Evolutionary conservation across 1,140 invertebrate genomes (phyloP).

Genomic region (Chironomus tepperi): DNA sequence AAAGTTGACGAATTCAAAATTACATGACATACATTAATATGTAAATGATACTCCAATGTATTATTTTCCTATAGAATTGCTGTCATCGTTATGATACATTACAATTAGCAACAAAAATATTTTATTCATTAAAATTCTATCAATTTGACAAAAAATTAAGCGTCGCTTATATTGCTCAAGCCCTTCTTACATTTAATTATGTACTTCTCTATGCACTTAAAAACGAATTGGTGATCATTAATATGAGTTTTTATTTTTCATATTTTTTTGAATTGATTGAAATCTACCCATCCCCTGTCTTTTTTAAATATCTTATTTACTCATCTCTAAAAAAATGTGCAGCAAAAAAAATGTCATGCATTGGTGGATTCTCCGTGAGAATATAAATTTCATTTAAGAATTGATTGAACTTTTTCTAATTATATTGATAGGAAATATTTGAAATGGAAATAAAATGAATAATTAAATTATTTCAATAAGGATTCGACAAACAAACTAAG

Average conservation of each 20-base stretch:
- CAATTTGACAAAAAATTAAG: too few relatives aligned
- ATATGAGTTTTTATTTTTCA: background rate
- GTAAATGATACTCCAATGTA: background rate
- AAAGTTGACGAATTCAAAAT: background rate
- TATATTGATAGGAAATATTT: background rate
- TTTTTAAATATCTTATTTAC: too few relatives aligned
- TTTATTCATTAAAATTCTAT: too few relatives aligned
- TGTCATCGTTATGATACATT: too few relatives aligned
- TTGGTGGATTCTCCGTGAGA: background rate
- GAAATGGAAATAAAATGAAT: background rate
- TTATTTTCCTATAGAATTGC: too few relatives aligned
- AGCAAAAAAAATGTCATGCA: background rate
- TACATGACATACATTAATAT: background rate
- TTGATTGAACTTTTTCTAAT: background rate
- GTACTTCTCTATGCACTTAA: background rate
- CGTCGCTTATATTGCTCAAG: background rate
- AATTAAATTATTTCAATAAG: background rate
- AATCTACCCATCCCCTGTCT: background rate
- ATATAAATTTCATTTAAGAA: background rate
- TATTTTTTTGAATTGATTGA: background rate
- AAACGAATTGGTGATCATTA: background rate
- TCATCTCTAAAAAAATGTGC: background rate
- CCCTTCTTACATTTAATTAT: background rate
- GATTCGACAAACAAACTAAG: too few relatives aligned
- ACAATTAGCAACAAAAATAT: too few relatives aligned